Conservation (phyloP, 2,888 invertebrate species). For the Beris chalybata region DNA sequence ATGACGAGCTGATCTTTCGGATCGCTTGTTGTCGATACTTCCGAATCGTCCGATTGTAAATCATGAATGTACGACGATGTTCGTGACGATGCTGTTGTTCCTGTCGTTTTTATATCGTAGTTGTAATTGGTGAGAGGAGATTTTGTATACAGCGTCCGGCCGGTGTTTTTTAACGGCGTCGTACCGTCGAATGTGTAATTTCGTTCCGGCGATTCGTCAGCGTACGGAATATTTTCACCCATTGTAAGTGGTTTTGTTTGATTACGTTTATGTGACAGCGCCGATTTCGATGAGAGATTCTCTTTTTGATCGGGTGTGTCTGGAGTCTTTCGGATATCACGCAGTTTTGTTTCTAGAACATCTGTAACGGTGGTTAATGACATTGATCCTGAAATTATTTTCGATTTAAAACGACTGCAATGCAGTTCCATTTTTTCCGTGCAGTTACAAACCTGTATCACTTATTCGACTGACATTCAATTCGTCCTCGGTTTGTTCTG, state of each 20-base stretch:
- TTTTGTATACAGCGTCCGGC: conserved; percentile 16
- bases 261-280: conserved; percentile 12
- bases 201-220: conserved; percentile 67
- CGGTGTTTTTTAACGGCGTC: background rate
- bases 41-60: conserved; percentile 50
- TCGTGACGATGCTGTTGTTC: conserved; percentile 5
- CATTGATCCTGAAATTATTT: conserved; percentile 68
- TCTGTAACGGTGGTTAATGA: conserved; percentile 82
- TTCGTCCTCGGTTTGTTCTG: conserved; percentile 45
- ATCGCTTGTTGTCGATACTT: conserved; percentile 51
- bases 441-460: conserved; percentile 49
- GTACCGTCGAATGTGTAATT: conserved; percentile 19
- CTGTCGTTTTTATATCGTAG: conserved; percentile 14
- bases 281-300: conserved; percentile 35
- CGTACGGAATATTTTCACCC: conserved; percentile 70
- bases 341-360: conserved; percentile 81
- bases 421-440: background rate
- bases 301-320: conserved; percentile 62
- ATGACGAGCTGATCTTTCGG: conserved; percentile 53
- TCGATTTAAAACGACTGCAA: background rate
- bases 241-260: conserved; percentile 50
- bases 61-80: conserved; percentile 49
- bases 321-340: conserved; percentile 70
- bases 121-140: conserved; percentile 23
- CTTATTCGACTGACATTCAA: conserved; percentile 52